Percentiles rank a stretch among this genome's conserved stretches.
Conservation (phyloP, 1,140 invertebrate genomes). For the Panulirus ornatus region DNA sequence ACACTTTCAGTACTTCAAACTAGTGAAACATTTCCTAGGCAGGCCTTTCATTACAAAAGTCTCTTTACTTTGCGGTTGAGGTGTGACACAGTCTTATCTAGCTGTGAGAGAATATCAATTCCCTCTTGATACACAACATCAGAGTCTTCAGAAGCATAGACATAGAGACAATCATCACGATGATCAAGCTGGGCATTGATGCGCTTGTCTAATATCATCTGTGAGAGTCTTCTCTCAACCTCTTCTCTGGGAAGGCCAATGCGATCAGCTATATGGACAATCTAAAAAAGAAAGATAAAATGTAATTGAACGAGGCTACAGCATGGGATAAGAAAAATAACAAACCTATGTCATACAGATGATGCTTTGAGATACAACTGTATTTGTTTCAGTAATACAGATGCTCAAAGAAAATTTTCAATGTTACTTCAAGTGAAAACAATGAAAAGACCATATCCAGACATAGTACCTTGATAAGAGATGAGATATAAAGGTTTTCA, state of each 20-base stretch:
- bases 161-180: conserved; percentile 59
- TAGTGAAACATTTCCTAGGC: background rate
- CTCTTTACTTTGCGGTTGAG: conserved; percentile 57
- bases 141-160: conserved; percentile 40
- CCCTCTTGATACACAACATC: conserved; percentile 53
- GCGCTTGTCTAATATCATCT: conserved; percentile 61
- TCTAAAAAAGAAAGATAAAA: conserved; percentile 33
- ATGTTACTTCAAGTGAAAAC: too few species aligned
- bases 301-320: too few species aligned
- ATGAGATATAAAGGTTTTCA: too few species aligned
- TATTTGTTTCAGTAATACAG: too few species aligned
- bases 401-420: too few species aligned
- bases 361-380: too few species aligned
- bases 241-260: conserved; percentile 49
- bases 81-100: conserved; percentile 54
- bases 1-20: background rate
- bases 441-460: too few species aligned
- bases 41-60: conserved; percentile 50
- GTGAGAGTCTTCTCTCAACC: conserved; percentile 49
- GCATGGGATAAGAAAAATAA: too few species aligned
- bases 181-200: conserved; percentile 64
- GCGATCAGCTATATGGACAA: conserved; percentile 27
- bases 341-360: too few species aligned
- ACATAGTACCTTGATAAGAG: too few species aligned
- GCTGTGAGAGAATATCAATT: conserved; percentile 29